Conservation (phyloP, 2,797 vertebrate species). For the Tragopan temminckii region DNA sequence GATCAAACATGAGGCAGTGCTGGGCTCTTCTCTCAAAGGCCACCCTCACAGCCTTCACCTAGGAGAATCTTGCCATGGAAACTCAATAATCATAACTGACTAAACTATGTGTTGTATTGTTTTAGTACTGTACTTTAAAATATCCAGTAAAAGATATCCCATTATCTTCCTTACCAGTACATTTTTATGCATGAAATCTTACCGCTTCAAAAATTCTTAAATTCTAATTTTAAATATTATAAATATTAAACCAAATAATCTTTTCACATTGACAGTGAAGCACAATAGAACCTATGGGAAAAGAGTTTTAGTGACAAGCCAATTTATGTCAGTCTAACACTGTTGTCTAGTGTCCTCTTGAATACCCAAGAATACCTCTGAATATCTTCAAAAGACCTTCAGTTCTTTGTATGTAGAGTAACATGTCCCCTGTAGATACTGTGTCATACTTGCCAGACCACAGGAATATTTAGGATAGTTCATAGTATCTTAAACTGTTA, state of each 20-base stretch:
- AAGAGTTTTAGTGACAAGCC: neutral
- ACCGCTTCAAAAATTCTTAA: neutral
- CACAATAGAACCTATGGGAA: neutral
- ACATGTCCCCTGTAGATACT: neutral
- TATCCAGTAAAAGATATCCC: neutral
- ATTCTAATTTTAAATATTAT: neutral
- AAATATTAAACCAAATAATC: neutral
- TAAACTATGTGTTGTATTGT: neutral
- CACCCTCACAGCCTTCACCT: no score
- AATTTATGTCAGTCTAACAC: neutral
- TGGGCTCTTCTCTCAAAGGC: no score
- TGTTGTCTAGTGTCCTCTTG: neutral
- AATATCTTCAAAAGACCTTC: neutral
- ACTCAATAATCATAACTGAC: neutral
- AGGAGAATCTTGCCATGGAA: no score
- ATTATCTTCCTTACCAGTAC: neutral
- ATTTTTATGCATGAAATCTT: slow-evolving; percentile 2
- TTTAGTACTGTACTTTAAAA: neutral
- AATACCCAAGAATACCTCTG: neutral
- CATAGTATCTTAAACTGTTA: no score
- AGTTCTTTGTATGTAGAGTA: neutral
- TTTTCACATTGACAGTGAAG: neutral
- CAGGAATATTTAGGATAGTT: neutral
- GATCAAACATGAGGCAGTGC: no score
- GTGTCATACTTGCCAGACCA: neutral